A percentile compares a stretch with the other conserved stretches of the same genome.
Evolutionary conservation across 1,140 invertebrate species (phyloP).

Genomic region (Drosophila virilis): DNA sequence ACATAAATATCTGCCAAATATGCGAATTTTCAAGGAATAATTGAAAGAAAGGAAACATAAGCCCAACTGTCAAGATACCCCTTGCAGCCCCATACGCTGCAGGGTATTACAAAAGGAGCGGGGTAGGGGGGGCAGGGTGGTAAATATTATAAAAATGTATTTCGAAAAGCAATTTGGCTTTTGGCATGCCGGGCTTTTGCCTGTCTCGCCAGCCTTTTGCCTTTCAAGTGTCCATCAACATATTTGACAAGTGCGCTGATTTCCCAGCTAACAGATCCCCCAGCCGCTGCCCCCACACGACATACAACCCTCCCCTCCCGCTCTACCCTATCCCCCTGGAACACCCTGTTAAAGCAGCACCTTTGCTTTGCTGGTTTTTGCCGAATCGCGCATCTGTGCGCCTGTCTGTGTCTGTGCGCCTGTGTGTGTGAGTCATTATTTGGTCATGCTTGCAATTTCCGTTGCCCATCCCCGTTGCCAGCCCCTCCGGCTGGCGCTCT

Average conservation of each 20-base stretch:
- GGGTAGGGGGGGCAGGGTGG: no score
- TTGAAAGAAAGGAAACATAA: no score
- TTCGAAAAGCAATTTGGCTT: slow-evolving; percentile 71
- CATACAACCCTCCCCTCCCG: no score
- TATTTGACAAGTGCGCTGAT: slow-evolving; percentile 81
- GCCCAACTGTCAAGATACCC: no score
- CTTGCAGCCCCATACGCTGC: neutral
- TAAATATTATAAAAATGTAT: slow-evolving; percentile 26
- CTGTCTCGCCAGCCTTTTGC: slow-evolving; percentile 37
- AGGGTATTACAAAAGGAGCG: slow-evolving; percentile 16
- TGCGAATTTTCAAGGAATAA: no score
- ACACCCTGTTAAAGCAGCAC: slow-evolving; percentile 16
- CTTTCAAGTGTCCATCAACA: slow-evolving; percentile 80
- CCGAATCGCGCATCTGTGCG: slow-evolving; percentile 20
- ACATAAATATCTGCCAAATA: no score
- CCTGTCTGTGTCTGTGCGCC: slow-evolving; percentile 18
- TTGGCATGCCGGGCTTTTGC: slow-evolving; percentile 47
- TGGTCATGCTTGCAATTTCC: slow-evolving; percentile 80
- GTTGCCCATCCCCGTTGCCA: slow-evolving; percentile 15
- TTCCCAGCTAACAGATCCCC: slow-evolving; percentile 28
- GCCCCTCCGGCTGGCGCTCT: neutral
- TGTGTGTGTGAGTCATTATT: slow-evolving; percentile 74
- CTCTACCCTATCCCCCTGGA: neutral
- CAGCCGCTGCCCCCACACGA: neutral
- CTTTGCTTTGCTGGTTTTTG: slow-evolving; percentile 35